These are phyloP conservation scores for Sphenodon punctatus DNA, from an alignment of 2,797 vertebrate genomes.

Conservation along the genomic window DNA sequence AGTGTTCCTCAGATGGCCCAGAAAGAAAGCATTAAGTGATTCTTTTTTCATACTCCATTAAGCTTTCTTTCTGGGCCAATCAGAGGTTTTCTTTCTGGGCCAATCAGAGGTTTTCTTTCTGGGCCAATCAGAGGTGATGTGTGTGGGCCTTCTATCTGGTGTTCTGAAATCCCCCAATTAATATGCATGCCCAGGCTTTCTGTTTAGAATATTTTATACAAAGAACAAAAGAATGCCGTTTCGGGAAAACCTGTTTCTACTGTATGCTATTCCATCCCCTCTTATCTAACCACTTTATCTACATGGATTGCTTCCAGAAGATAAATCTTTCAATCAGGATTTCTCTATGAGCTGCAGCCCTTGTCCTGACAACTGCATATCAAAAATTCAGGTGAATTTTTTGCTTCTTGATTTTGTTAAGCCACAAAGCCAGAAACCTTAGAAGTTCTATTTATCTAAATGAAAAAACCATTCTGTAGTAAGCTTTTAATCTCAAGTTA, in stretches of 20 bases:
- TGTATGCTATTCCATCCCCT: constrained; percentile 61
- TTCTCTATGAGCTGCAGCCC: constrained; percentile 50
- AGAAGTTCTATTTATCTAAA: constrained; percentile 14
- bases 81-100: constrained; percentile 24
- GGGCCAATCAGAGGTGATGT: constrained; percentile 34
- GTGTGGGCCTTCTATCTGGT: constrained; percentile 31
- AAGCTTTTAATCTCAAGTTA: constrained; percentile 25
- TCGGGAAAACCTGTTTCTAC: constrained; percentile 62
- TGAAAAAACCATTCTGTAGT: neutral
- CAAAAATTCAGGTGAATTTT: constrained; percentile 58
- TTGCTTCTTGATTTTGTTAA: constrained; percentile 40
- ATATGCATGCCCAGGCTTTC: constrained; percentile 47
- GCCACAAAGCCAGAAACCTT: constrained; percentile 44
- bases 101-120: constrained; percentile 60
- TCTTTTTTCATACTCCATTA: constrained; percentile 41
- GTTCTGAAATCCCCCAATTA: constrained; percentile 59
- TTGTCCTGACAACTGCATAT: constrained; percentile 43
- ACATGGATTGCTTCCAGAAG: constrained; percentile 70
- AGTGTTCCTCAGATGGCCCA: constrained; percentile 39
- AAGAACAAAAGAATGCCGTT: constrained; percentile 71
- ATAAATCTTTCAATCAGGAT: constrained; percentile 73
- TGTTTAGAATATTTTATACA: constrained; percentile 68
- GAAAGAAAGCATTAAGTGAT: constrained; percentile 54
- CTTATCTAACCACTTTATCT: constrained; percentile 76
- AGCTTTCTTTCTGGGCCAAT: constrained; percentile 55